Conservation (phyloP, 2,888 invertebrate genomes). For the Agrotis puta region DNA sequence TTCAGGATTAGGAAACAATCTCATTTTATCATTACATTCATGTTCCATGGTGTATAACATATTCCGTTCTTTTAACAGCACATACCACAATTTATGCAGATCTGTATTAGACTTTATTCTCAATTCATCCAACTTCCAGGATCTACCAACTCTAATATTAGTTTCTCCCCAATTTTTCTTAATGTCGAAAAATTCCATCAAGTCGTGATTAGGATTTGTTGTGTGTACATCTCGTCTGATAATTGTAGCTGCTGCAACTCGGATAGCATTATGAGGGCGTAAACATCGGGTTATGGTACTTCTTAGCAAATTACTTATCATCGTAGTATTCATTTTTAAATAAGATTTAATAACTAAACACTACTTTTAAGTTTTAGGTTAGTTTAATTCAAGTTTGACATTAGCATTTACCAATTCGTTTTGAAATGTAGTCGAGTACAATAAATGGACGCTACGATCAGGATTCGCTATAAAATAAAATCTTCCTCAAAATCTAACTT, state of each 20-base stretch:
- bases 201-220: constrained; percentile 83
- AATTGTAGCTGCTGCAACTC: constrained; percentile 54
- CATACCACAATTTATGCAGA: constrained; percentile 98
- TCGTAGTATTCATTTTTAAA: constrained; percentile 67
- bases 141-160: constrained; percentile 95
- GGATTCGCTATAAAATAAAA: too few relatives aligned
- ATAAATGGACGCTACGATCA: too few relatives aligned
- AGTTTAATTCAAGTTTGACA: background rate
- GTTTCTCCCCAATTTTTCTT: constrained; percentile 95
- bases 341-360: background rate
- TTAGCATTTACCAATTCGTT: constrained; percentile 26
- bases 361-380: constrained; percentile 25
- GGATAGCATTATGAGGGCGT: constrained; percentile 71
- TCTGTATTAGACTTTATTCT: constrained; percentile 98
- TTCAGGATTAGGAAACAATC: constrained; percentile 97
- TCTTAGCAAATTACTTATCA: constrained; percentile 70
- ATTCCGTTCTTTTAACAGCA: constrained; percentile 98
- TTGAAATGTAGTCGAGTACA: constrained; percentile 4
- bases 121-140: constrained; percentile 97
- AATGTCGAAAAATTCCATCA: constrained; percentile 97
- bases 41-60: constrained; percentile 99
- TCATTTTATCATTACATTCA: constrained; percentile 92
- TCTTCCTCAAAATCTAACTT: too few relatives aligned
- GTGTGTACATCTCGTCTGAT: constrained; percentile 78
- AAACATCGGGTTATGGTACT: constrained; percentile 66